A percentile compares a stretch with the other conserved stretches of the same genome.
Evolutionary conservation across 2,797 vertebrate genomes (phyloP).

Genomic region (Podarcis siculus): DNA sequence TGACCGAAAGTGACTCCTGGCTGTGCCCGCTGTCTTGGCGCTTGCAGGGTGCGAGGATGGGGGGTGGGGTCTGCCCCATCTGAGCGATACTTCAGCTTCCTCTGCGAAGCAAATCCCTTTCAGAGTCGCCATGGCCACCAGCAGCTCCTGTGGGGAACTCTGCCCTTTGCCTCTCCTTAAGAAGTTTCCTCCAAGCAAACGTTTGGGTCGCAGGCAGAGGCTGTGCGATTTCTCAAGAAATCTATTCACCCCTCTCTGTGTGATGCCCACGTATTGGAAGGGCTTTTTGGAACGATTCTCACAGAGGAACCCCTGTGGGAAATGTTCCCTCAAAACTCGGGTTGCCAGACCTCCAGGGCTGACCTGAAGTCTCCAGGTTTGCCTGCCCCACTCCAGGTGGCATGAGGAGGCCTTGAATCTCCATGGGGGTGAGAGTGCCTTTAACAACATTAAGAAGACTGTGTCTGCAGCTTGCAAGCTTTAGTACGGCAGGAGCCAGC

Average conservation of each 20-base stretch:
- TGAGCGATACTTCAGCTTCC: not conserved
- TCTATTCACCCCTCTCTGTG: not conserved
- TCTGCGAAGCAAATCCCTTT: not conserved
- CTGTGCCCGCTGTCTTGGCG: not conserved
- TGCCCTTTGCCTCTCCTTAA: not conserved
- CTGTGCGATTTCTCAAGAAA: not conserved
- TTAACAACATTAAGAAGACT: too few species aligned
- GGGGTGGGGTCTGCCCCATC: too few species aligned
- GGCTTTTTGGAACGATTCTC: not conserved
- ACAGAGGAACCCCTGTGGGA: not conserved
- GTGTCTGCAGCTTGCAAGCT: too few species aligned
- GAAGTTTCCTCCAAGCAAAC: not conserved
- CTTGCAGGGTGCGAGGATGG: too few species aligned
- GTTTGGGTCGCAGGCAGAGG: not conserved
- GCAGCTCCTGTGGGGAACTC: not conserved
- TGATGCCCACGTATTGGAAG: not conserved
- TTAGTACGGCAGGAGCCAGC: too few species aligned
- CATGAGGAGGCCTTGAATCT: too few species aligned
- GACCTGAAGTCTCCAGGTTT: too few species aligned
- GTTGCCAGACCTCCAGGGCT: too few species aligned
- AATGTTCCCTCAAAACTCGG: not conserved
- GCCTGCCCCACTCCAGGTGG: too few species aligned
- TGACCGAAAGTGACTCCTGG: not conserved
- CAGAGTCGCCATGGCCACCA: not conserved
- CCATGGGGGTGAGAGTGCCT: too few species aligned